Conservation (phyloP, 2,113 vertebrate species). For the Nesoenas mayeri region DNA sequence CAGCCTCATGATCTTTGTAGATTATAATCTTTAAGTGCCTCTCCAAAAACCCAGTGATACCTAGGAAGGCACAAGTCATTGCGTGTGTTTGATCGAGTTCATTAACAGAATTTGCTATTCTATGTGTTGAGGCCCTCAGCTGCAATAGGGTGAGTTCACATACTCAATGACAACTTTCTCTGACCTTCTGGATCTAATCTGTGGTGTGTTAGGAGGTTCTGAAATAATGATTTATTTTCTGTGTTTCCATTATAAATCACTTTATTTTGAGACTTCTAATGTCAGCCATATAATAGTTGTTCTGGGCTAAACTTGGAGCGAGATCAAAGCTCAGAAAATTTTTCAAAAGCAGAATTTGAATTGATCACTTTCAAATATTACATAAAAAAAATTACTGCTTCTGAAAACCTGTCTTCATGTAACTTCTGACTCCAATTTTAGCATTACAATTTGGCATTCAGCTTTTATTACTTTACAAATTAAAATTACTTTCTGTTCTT, state of each 20-base stretch:
- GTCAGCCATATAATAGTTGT: conserved; percentile 10
- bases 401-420: conserved; percentile 23
- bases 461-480: conserved; percentile 33
- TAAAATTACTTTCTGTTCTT: not conserved
- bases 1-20: not conserved
- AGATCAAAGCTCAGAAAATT: conserved; percentile 40
- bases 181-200: conserved; percentile 71
- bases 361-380: conserved; percentile 46
- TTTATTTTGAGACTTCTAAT: conserved; percentile 57
- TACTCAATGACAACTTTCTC: conserved; percentile 40
- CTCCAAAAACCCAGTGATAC: not conserved
- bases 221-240: conserved; percentile 71
- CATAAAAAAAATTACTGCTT: not conserved
- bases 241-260: conserved; percentile 65
- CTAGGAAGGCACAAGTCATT: not conserved
- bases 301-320: conserved; percentile 51
- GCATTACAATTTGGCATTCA: not conserved
- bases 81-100: fast-evolving
- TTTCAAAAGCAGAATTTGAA: conserved; percentile 45
- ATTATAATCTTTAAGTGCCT: not conserved
- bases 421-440: conserved; percentile 12
- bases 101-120: not conserved
- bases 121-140: not conserved
- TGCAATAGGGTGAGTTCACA: conserved; percentile 12
- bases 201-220: conserved; percentile 54